Evolutionary conservation across 2,797 vertebrate species (phyloP).

Genomic region (Buceros bicornis): DNA sequence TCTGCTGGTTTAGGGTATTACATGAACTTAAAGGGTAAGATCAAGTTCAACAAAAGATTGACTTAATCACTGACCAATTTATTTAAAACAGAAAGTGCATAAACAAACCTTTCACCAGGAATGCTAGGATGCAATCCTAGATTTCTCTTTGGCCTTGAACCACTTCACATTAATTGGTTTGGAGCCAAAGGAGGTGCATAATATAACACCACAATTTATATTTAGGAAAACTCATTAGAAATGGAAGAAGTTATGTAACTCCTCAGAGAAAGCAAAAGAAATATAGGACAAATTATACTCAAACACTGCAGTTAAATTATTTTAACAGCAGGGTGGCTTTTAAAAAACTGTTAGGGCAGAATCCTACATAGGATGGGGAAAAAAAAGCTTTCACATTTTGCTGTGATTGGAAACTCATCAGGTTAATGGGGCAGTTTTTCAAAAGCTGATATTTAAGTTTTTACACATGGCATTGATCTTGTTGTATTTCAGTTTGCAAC

Average conservation of each 20-base stretch:
- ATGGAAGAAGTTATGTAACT: constrained; percentile 63
- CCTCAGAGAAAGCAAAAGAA: constrained; percentile 67
- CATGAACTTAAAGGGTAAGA: constrained; percentile 6
- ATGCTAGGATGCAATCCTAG: background rate
- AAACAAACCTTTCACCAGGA: constrained; percentile 8
- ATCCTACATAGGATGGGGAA: background rate
- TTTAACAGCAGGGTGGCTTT: constrained; percentile 62
- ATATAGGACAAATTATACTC: constrained; percentile 66
- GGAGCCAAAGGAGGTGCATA: constrained; percentile 50
- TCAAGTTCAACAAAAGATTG: constrained; percentile 21
- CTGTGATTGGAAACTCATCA: constrained; percentile 66
- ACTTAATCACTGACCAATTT: background rate
- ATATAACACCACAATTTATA: constrained; percentile 65
- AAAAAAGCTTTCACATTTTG: constrained; percentile 38
- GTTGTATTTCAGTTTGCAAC: background rate
- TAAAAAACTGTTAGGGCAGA: constrained; percentile 18
- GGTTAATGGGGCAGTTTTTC: constrained; percentile 50
- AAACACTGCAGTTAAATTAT: constrained; percentile 58
- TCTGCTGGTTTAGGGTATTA: constrained; percentile 18
- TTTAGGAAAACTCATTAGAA: constrained; percentile 76
- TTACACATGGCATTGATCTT: constrained; percentile 15
- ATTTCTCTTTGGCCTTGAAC: constrained; percentile 72
- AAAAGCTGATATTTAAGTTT: constrained; percentile 35
- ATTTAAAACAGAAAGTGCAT: background rate
- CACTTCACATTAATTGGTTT: constrained; percentile 64